These are phyloP conservation scores for Scomber colias DNA, from an alignment of 2,113 vertebrate genomes.

Conservation along the genomic window DNA sequence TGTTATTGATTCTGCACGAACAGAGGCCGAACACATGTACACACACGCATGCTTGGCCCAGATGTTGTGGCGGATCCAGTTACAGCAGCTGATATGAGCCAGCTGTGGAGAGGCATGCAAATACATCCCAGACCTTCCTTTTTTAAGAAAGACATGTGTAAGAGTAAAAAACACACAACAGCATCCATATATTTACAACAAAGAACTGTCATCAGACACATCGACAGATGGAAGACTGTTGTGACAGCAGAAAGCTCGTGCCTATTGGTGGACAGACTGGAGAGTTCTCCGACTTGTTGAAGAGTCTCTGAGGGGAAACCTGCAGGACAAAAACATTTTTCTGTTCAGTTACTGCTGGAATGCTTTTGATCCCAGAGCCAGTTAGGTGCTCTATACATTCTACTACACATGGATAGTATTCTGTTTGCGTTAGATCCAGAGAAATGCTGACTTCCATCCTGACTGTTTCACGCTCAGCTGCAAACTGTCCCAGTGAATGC, in stretches of 20 bases:
- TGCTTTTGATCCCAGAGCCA: slow-evolving; percentile 5
- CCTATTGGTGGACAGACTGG: not conserved
- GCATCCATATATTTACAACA: not conserved
- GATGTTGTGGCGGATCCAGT: slow-evolving; percentile 34
- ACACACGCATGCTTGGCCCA: slow-evolving; percentile 25
- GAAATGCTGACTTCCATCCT: too few species aligned
- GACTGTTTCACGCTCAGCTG: not conserved
- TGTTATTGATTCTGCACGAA: not conserved
- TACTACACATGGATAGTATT: not conserved
- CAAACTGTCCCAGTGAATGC: not conserved
- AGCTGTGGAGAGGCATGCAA: slow-evolving; percentile 39
- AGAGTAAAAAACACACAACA: slow-evolving; percentile 4
- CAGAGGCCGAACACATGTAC: slow-evolving; percentile 1
- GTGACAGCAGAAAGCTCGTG: not conserved
- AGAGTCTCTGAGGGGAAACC: not conserved
- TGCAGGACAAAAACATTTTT: not conserved
- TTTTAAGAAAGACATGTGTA: slow-evolving; percentile 5
- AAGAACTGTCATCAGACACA: not conserved
- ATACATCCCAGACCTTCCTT: not conserved
- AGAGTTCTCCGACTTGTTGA: not conserved
- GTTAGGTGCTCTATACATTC: not conserved
- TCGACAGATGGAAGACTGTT: not conserved
- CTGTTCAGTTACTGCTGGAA: slow-evolving; percentile 1
- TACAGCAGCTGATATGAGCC: slow-evolving; percentile 41
- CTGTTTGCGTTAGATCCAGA: not conserved